Conservation (phyloP, 2,113 vertebrate species). For the Hiodon tergisus region DNA sequence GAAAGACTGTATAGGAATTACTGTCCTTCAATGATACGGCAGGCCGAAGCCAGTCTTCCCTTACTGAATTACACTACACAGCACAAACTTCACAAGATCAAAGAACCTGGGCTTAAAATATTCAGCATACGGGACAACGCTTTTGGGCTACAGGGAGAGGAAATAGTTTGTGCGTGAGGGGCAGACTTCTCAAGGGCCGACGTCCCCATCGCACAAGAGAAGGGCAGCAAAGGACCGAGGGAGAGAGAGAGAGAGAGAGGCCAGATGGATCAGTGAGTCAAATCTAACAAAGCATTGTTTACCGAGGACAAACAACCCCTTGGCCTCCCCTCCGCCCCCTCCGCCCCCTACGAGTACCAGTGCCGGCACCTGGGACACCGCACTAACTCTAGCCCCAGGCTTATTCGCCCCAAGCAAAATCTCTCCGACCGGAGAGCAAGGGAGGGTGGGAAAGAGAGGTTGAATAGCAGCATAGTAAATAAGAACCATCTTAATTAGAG, state of each 20-base stretch:
- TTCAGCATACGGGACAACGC: neutral
- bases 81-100: neutral
- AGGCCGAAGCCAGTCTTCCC: neutral
- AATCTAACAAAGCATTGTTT: slow-evolving; percentile 66
- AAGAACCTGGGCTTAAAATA: too few species aligned
- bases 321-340: slow-evolving; percentile 25
- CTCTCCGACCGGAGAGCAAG: slow-evolving; percentile 38
- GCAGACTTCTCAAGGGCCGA: neutral
- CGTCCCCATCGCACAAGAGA: slow-evolving; percentile 24
- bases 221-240: slow-evolving; percentile 39
- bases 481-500: slow-evolving; percentile 65
- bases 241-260: slow-evolving; percentile 31
- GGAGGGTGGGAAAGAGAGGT: slow-evolving; percentile 31
- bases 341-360: slow-evolving; percentile 48
- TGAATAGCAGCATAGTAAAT: slow-evolving; percentile 58
- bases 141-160: neutral
- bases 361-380: slow-evolving; percentile 62
- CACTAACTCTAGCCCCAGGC: slow-evolving; percentile 58
- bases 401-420: slow-evolving; percentile 51
- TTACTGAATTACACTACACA: neutral
- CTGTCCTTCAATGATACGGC: slow-evolving; percentile 1
- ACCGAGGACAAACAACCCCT: slow-evolving; percentile 56
- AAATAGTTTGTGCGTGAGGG: neutral
- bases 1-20: neutral
- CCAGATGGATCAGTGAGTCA: slow-evolving; percentile 59